phyloP scores from a whole-genome alignment of 1,140 invertebrate genomes.

The Stegodyphus mimosarum region DNA sequence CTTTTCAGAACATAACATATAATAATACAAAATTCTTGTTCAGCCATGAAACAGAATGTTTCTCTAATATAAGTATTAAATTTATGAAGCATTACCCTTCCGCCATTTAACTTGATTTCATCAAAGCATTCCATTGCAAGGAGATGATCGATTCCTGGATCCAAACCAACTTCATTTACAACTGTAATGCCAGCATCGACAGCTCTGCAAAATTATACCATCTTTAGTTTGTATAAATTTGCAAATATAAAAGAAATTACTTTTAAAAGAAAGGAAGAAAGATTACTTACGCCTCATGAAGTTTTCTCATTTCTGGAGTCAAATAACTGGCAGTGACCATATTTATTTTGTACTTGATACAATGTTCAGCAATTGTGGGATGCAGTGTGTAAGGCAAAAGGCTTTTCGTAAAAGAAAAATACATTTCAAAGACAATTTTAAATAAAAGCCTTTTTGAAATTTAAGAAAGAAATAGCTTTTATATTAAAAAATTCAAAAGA shows the following conservation, averaged over 20 bases:
- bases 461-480: not conserved
- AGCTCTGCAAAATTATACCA: slow-evolving; percentile 73
- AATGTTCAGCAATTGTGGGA: slow-evolving; percentile 82
- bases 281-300: slow-evolving; percentile 80
- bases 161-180: slow-evolving; percentile 95
- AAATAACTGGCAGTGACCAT: slow-evolving; percentile 98
- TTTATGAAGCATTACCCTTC: slow-evolving; percentile 68
- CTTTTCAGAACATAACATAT: no score
- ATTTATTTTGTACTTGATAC: slow-evolving; percentile 86
- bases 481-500: not conserved
- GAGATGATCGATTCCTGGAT: slow-evolving; percentile 98
- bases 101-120: slow-evolving; percentile 81
- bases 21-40: no score
- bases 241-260: not conserved
- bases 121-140: slow-evolving; percentile 97
- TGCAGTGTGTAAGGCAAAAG: slow-evolving; percentile 94
- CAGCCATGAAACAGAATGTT: no score
- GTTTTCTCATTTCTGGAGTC: slow-evolving; percentile 81
- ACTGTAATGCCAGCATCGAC: slow-evolving; percentile 87
- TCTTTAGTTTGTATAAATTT: slow-evolving; percentile 13
- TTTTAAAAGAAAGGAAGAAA: not conserved
- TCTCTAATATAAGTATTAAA: no score
- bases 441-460: not conserved
- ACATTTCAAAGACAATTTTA: not conserved
- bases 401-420: slow-evolving; percentile 67